Evolutionary conservation across 2,797 vertebrate species (phyloP).

Genomic region (Melanotaenia trifasciata): DNA sequence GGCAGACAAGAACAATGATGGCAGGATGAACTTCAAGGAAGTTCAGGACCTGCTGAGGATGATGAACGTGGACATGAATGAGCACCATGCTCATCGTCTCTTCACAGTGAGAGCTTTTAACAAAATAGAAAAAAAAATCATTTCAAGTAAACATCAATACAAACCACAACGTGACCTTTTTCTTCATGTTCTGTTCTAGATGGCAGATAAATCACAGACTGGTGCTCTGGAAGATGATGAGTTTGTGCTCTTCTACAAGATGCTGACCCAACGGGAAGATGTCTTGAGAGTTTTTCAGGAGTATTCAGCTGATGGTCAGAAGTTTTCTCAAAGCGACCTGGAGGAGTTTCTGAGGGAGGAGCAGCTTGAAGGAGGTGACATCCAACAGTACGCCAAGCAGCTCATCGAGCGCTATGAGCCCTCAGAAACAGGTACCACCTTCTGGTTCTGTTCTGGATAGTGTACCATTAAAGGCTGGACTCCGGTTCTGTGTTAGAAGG

Average conservation of each 20-base stretch:
- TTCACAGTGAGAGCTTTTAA: slow-evolving; percentile 84
- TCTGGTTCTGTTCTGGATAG: neutral
- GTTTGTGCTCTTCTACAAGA: slow-evolving; percentile 95
- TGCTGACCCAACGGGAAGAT: slow-evolving; percentile 90
- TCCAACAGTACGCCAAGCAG: slow-evolving; percentile 83
- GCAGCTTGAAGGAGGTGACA: slow-evolving; percentile 83
- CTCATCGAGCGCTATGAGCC: slow-evolving; percentile 91
- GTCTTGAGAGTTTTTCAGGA: slow-evolving; percentile 88
- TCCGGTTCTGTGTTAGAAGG: neutral
- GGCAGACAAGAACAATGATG: slow-evolving; percentile 94
- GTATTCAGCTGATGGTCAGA: slow-evolving; percentile 91
- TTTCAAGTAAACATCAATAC: no score
- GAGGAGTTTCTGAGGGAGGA: slow-evolving; percentile 89
- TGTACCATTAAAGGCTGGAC: neutral
- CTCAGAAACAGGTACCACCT: slow-evolving; percentile 88
- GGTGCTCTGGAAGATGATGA: slow-evolving; percentile 91
- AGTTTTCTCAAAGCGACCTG: slow-evolving; percentile 87
- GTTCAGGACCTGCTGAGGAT: slow-evolving; percentile 89
- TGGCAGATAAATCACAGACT: slow-evolving; percentile 90
- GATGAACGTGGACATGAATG: slow-evolving; percentile 97
- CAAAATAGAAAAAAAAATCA: neutral
- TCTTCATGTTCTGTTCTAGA: slow-evolving; percentile 62
- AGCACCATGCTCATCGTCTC: slow-evolving; percentile 88
- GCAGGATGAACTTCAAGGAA: slow-evolving; percentile 94
- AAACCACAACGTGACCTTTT: neutral